Percentiles rank a stretch among this genome's conserved stretches.
Evolutionary conservation across 2,113 vertebrate species (phyloP).

Genomic region (Ibidorhyncha struthersii): DNA sequence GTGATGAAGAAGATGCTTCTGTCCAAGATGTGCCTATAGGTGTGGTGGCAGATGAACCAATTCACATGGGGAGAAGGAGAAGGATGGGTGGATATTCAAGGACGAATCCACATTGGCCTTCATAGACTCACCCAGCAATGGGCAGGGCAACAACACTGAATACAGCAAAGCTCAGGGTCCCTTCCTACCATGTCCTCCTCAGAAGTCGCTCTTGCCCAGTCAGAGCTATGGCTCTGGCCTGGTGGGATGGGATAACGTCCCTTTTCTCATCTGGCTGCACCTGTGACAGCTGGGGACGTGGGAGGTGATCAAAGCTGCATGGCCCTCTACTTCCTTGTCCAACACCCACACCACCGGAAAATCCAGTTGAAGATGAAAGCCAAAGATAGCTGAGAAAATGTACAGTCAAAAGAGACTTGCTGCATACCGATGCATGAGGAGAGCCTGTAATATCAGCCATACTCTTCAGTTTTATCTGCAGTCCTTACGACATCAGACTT

Average conservation of each 20-base stretch:
- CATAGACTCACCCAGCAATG: neutral
- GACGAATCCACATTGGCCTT: neutral
- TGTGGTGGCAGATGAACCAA: neutral
- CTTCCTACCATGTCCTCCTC: neutral
- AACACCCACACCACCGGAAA: fast-evolving
- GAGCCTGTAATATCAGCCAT: fast-evolving
- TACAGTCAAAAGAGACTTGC: neutral
- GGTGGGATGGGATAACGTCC: neutral
- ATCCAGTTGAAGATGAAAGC: neutral
- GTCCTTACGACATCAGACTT: neutral
- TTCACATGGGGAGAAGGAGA: neutral
- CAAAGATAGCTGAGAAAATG: neutral
- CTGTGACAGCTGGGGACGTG: neutral
- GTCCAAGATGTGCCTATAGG: neutral
- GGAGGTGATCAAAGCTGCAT: neutral
- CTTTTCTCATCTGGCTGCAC: neutral
- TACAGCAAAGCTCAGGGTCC: neutral
- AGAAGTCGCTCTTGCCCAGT: neutral
- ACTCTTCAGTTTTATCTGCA: neutral
- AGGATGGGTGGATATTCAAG: neutral
- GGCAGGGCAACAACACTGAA: neutral
- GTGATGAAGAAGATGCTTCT: neutral
- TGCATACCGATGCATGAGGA: neutral
- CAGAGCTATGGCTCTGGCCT: neutral
- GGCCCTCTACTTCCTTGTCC: neutral